phyloP scores from a whole-genome alignment of 2,888 invertebrate genomes.

The Chromoteleia sp. region DNA sequence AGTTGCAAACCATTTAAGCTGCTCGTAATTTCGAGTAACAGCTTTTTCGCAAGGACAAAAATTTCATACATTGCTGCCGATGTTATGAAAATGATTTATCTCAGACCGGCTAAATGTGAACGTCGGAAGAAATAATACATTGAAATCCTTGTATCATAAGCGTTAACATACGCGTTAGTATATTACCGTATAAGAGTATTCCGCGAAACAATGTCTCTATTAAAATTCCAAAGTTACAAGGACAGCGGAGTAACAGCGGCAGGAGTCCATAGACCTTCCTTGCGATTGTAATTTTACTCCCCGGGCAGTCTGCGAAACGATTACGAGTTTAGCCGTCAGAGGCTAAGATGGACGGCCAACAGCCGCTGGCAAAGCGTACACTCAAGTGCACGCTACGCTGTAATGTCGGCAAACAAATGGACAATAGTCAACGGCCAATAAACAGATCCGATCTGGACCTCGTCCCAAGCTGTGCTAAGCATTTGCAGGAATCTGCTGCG shows the following conservation, averaged over 20 bases:
- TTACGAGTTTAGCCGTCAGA: constrained; percentile 68
- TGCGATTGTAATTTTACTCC: constrained; percentile 65
- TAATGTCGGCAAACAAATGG: constrained; percentile 70
- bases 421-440: constrained; percentile 71
- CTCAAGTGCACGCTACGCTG: constrained; percentile 56
- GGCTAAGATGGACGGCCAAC: constrained; percentile 65
- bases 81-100: constrained; percentile 1
- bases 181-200: constrained; percentile 38
- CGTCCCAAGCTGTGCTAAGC: constrained; percentile 59
- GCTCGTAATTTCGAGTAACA: not conserved
- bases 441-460: constrained; percentile 67
- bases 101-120: not conserved
- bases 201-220: constrained; percentile 64
- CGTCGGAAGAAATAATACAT: constrained; percentile 11
- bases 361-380: constrained; percentile 61
- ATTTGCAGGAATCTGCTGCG: constrained; percentile 54
- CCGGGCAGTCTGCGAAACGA: constrained; percentile 66
- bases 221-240: constrained; percentile 69
- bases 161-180: constrained; percentile 42
- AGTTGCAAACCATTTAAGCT: not conserved
- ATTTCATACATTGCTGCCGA: not conserved
- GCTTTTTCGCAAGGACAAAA: not conserved
- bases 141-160: constrained; percentile 32
- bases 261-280: constrained; percentile 61
- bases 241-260: constrained; percentile 57